Base-by-base conservation (phyloP, 1,140 invertebrate genomes). In the Tyrophagus putrescentiae region DNA sequence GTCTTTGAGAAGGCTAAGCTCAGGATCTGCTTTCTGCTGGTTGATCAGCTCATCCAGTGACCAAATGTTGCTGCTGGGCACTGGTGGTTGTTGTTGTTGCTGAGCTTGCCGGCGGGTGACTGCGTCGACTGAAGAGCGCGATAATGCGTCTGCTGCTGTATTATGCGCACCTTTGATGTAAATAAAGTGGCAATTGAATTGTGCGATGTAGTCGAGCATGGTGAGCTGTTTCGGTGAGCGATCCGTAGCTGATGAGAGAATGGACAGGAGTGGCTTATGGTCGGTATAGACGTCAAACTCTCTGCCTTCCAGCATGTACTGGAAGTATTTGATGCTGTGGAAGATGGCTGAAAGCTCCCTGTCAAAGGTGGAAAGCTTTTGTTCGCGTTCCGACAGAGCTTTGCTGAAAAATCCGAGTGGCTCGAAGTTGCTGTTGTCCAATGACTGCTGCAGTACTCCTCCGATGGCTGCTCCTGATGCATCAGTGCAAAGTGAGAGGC, bases 121-220 rank as follows among this genome's bases (percentile, higher is more conserved):
- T 13, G 36, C 36, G 13, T 39, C 36, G 13, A 39, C 13, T 5
- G 21, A 1, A 28, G 50, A 36, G n/a, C 34, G 33, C 9, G 45
- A 45, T 16, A 63, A 33, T 1, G 61, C 18, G 34, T 64, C 63
- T 9, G 33, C 63, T 4, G 28, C 48, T 23, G 44, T 44, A 48
- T 75, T 75, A 1, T 68, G 60, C 1, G 60, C 56, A 6, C 73
- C 72, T 0, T 62, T 21, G 18, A 75, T 64, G 62, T 73, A 66
- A 13, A 60, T 39, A 33, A 75, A 71, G 23, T 70, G 61, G 0
- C 68, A 70, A 1, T 69, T 67, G 59, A 70, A 73, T 63, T 73
- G 69, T 0, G 64, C 63, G 11, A 76, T 72, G n/a, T 63, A 71
- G 58, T 73, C 67, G 0, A 75, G 57, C 5, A 73, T 67, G 16